Evolutionary conservation across 2,113 vertebrate genomes (phyloP).

Genomic region (Serilophus lunatus): DNA sequence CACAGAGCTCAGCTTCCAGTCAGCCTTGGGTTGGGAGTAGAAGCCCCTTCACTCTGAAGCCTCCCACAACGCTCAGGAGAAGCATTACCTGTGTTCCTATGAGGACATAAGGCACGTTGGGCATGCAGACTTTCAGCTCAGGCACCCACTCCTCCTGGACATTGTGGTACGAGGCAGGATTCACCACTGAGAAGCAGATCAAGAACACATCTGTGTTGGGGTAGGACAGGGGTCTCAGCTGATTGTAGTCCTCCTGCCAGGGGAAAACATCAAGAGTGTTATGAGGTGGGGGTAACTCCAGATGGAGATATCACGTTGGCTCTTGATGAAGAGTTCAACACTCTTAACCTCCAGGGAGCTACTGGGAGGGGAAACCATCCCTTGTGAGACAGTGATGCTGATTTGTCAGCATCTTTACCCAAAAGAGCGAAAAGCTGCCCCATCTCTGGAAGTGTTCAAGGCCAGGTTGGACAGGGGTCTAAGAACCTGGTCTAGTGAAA

Average conservation of each 20-base stretch:
- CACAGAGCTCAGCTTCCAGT: not conserved
- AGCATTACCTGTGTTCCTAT: constrained; percentile 84
- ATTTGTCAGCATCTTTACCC: not conserved
- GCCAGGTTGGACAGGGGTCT: fast-evolving
- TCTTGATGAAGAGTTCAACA: not conserved
- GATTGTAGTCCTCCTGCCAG: constrained; percentile 87
- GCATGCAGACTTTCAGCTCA: constrained; percentile 86
- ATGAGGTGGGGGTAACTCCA: not conserved
- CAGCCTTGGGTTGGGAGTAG: not conserved
- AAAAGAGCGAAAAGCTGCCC: not conserved
- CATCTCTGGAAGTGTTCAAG: not conserved
- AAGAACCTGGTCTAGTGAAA: not conserved
- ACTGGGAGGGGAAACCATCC: fast-evolving
- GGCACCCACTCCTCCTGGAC: constrained; percentile 90
- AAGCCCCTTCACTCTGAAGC: fast-evolving
- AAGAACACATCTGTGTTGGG: constrained; percentile 88
- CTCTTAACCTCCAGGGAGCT: fast-evolving
- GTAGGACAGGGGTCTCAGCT: constrained; percentile 86
- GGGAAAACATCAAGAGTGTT: not conserved
- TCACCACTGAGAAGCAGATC: constrained; percentile 90
- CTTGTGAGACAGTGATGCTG: fast-evolving
- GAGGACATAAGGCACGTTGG: constrained; percentile 85
- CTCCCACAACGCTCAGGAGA: not conserved
- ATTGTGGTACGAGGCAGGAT: constrained; percentile 87
- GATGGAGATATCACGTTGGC: fast-evolving